Evolutionary conservation across 2,113 vertebrate species (phyloP).

Genomic region (Semicossyphus pulcher): DNA sequence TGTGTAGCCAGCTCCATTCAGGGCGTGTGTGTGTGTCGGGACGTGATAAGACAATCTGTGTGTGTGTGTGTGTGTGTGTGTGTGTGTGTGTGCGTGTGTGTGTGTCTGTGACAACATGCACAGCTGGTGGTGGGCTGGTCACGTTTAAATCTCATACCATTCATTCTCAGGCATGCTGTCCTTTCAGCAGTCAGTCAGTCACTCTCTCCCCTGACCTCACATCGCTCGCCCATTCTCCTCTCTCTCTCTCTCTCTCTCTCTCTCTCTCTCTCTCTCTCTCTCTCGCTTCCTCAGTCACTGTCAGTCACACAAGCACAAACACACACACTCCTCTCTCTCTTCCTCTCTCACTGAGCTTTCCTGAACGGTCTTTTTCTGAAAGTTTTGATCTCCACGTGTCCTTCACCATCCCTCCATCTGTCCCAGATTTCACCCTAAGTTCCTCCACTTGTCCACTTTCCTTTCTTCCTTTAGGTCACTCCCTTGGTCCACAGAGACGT

Average conservation of each 20-base stretch:
- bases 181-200: slow-evolving; percentile 61
- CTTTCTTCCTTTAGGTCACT: background rate
- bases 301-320: background rate
- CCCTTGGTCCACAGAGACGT: no score
- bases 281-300: slow-evolving; percentile 1
- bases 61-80: slow-evolving; percentile 26
- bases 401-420: no score
- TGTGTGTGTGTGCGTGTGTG: slow-evolving; percentile 22
- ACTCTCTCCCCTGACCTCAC: slow-evolving; percentile 49
- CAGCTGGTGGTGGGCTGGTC: slow-evolving; percentile 74
- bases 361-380: background rate
- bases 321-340: background rate
- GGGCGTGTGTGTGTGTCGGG: slow-evolving; percentile 5
- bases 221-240: background rate
- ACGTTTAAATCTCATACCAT: slow-evolving; percentile 63
- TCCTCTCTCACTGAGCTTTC: background rate
- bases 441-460: background rate
- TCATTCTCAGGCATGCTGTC: slow-evolving; percentile 63
- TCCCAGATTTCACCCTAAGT: rapidly evolving
- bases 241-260: no score
- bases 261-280: no score
- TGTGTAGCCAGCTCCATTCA: slow-evolving; percentile 37
- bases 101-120: slow-evolving; percentile 45
- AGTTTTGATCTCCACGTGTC: background rate
- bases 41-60: slow-evolving; percentile 37